Conservation (phyloP, 2,888 invertebrate genomes). For the Ophioninae sp. region DNA sequence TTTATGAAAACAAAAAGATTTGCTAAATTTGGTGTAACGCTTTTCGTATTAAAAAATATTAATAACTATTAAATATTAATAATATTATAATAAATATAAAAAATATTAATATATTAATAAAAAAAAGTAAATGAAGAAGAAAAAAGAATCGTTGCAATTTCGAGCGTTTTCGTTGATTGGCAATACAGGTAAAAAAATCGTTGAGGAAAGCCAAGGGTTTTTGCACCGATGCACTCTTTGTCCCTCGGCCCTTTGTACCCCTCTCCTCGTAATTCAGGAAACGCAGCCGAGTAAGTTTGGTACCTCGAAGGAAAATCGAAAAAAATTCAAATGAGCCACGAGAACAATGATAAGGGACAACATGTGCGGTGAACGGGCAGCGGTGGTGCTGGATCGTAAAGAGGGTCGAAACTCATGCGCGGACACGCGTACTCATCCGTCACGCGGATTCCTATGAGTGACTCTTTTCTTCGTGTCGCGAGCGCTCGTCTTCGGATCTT, state of each 20-base stretch:
- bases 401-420: conserved; percentile 70
- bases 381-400: conserved; percentile 37
- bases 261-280: conserved; percentile 7
- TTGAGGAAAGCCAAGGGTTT: neutral
- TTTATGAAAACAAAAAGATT: too few species aligned
- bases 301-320: neutral
- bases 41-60: too few species aligned
- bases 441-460: conserved; percentile 71
- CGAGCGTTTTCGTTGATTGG: neutral
- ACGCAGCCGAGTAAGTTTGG: neutral
- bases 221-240: neutral
- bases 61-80: too few species aligned
- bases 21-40: too few species aligned
- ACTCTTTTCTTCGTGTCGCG: conserved; percentile 61
- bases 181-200: too few species aligned
- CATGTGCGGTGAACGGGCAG: conserved; percentile 42
- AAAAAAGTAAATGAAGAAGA: too few species aligned
- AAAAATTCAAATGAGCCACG: conserved; percentile 29
- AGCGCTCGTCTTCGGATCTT: conserved; percentile 55
- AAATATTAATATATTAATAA: too few species aligned
- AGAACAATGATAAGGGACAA: conserved; percentile 32
- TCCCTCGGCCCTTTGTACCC: neutral
- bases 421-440: conserved; percentile 78
- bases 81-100: too few species aligned
- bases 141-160: too few species aligned